These are phyloP conservation scores for Kryptopterus vitreolus DNA, from an alignment of 2,797 vertebrate species.

Conservation along the genomic window DNA sequence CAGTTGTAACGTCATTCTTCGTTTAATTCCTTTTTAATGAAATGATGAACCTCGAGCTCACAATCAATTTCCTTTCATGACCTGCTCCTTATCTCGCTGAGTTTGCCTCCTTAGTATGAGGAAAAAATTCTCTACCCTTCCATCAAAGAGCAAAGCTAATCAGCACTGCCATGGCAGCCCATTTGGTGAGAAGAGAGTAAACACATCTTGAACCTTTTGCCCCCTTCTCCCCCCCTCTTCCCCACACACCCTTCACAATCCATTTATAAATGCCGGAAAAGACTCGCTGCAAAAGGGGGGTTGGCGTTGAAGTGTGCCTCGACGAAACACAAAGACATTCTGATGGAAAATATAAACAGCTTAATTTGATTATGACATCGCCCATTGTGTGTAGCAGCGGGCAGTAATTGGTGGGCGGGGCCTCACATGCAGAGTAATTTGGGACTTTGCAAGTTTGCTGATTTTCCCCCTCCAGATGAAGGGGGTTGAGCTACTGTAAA, in stretches of 20 bases:
- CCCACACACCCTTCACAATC: conserved; percentile 44
- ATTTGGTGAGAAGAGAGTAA: conserved; percentile 62
- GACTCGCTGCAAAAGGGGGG: conserved; percentile 33
- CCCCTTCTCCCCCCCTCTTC: conserved; percentile 45
- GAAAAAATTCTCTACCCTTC: conserved; percentile 46
- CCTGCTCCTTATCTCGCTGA: conserved; percentile 14
- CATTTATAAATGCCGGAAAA: conserved; percentile 54
- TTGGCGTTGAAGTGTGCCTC: conserved; percentile 21
- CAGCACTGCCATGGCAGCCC: conserved; percentile 59
- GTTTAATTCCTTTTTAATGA: conserved; percentile 7
- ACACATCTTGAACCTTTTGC: conserved; percentile 64
- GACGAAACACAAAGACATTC: conserved; percentile 36
- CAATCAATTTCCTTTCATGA: conserved; percentile 8
- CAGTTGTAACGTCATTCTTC: not conserved
- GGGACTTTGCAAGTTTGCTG: conserved; percentile 48
- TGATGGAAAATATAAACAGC: conserved; percentile 36
- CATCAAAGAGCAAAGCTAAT: conserved; percentile 67
- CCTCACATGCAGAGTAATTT: conserved; percentile 43
- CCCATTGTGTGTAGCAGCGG: conserved; percentile 26
- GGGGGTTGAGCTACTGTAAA: conserved; percentile 45
- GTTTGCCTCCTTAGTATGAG: conserved; percentile 18
- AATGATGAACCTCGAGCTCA: conserved; percentile 21
- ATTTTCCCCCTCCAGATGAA: conserved; percentile 42
- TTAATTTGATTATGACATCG: conserved; percentile 51
- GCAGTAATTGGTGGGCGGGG: conserved; percentile 24